Evolutionary conservation across 2,113 vertebrate species (phyloP), one percentile per base, ranked within the genome.

Genomic region (Rhynchomys soricoides): DNA sequence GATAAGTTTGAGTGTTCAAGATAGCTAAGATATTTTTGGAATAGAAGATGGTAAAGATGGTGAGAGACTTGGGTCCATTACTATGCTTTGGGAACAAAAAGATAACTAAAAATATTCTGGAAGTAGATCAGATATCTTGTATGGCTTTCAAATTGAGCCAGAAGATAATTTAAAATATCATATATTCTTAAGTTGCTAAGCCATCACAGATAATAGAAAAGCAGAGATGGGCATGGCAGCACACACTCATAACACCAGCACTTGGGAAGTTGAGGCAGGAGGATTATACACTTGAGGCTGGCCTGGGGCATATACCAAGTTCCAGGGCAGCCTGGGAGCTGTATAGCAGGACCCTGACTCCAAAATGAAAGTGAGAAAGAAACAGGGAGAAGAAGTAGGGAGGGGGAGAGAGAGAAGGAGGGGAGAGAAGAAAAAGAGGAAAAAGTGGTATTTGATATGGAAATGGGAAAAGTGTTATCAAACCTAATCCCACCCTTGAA

Each of bases 381-480:
- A 48, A 16, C 7, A 6, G 34, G 37, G 17, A 9, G 15, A 43
- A 16, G 7, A 48, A 15, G 7, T 29, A 7, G 0, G 24, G 40
- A 5, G 2, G 81, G 15, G 40, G 12, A 22, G 43, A 62, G 21
- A 83, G 19, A 1, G 21, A 55, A 13, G 13, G 31, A 13, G 26
- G 45, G 11, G 13, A 34, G 24, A 7, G n/a, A 55, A 9, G 34
- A 2, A 52, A 55, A 87, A 34, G 17, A 48, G 19, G 19, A 50
- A 50, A 37, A 83, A 91, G 22, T 70, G 15, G 5, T 45, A 82
- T 77, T 91, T 92, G 24, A 17, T 40, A 68, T 52, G 71, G 52
- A 89, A 89, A 12, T 82, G n/a, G 66, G 68, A 92, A 91, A 31
- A 57, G 77, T 92, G 87, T 90, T 90, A 59, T 90, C 40, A 93